phyloP scores from a whole-genome alignment of 2,797 vertebrate genomes.

The Tenualosa thibaudeaui region DNA sequence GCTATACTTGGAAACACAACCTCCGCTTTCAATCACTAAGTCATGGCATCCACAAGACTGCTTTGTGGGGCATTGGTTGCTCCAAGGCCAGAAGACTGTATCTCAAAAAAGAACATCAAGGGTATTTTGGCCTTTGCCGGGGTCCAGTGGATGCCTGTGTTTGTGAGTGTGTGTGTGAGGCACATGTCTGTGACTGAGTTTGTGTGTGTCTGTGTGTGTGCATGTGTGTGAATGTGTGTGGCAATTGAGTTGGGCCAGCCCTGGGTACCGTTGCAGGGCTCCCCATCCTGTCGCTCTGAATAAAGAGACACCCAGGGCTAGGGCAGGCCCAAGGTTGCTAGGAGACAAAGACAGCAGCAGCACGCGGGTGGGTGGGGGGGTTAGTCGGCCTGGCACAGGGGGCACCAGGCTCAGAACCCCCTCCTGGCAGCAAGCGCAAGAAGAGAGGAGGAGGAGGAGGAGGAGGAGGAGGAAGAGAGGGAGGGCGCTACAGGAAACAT shows the following conservation, averaged over 20 bases:
- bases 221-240: neutral
- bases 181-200: neutral
- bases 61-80: neutral
- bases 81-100: neutral
- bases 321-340: conserved; percentile 34
- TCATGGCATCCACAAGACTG: neutral
- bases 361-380: neutral
- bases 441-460: neutral
- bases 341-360: conserved; percentile 27
- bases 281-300: conserved; percentile 54
- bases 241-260: conserved; percentile 45
- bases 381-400: neutral
- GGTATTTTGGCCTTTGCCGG: conserved; percentile 28
- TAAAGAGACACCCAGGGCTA: conserved; percentile 48
- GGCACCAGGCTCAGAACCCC: neutral
- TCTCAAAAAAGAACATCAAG: conserved; percentile 62
- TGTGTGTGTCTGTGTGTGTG: neutral
- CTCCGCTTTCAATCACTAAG: neutral
- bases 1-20: neutral
- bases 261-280: conserved; percentile 44
- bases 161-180: neutral
- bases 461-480: neutral
- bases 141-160: neutral
- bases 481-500: neutral
- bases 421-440: neutral